Evolutionary conservation across 2,888 invertebrate genomes (phyloP), one percentile per base, ranked within the genome.

Genomic region (Melieria omissa): DNA sequence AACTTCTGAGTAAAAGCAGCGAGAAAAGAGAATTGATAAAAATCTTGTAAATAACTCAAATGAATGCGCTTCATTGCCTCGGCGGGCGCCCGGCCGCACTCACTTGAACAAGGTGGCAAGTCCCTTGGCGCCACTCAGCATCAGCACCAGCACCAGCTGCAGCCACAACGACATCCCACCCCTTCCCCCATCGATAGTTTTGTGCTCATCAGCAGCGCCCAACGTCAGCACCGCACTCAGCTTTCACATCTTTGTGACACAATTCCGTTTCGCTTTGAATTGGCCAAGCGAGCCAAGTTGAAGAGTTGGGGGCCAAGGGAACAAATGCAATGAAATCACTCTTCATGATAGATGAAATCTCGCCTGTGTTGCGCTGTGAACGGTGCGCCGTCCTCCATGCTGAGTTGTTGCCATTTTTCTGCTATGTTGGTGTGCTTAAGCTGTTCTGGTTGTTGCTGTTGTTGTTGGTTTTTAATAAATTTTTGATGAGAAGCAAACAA

Each of bases 401-500:
- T 29, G 29, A 45, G 6, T 45, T 55, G 10, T 42, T 6, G 44
- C 44, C 16, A 6, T n/a, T 42, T 14, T 52, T 42, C 44, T 10
- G 10, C 47, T 10, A 46, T 55, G 55, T 46, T 45, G n/a, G 4
- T 54, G 16, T 55, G 16, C 47, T 44, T 67, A 29, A 54, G 55
- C 41, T 58, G 55, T 58, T 63, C 41, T 16, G 63, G 16, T 46
- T 67, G 71, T 63, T 67, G 58, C 57, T 47, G n/a, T 45, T 47
- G n/a, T 42, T 46, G 72, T 70, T 72, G 81, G 64, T 75, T 73
- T 73, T 84, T 83, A 83, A 84, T 83, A 83, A 81, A 84, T 82
- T 83, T 83, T 82, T 82, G 83, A 84, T 84, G 84, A 82, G 82
- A 78, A 78, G 79, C 81, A 81, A 83, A 74, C 73, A 67, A 45